Evolutionary conservation across 92 coral and sea anemone species (phyloP), one percentile per base, ranked within the genome.

Genomic region (Siderastrea siderea): DNA sequence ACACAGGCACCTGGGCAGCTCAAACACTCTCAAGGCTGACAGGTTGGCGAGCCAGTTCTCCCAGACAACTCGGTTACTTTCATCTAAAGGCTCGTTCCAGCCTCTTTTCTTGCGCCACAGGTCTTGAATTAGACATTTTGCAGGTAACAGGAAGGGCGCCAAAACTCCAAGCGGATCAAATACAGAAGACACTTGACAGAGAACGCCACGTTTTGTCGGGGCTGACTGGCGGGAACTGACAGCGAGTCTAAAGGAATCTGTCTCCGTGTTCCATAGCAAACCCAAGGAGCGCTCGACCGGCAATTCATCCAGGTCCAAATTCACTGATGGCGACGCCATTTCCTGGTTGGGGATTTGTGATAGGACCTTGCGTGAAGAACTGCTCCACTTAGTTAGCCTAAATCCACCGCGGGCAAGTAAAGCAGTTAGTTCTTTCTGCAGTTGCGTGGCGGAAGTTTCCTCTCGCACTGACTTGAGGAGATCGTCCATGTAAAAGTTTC

Each of bases 401-500:
- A 88, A 82, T 63, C 88, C 92, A 82, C 63, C 82, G 59, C 38
- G 38, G 38, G 38, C 38, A 26, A 82, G 43, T 13, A 82, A 88
- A 13, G 82, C 86, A 43, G 73, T 63, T 7, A 89, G 88, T 74
- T 77, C 84, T n/a, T 52, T 59, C 66, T 65, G 83, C 16, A 89
- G 84, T 46, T 69, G 55, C 26, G 60, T 72, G 19, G 88, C 59
- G 52, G 75, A 80, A 7, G 54, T 71, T 43, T 90, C 93, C 2
- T 86, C 64, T 16, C 71, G 84, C 43, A 90, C 68, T 7, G 93
- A 90, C 87, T 90, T 90, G 68, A 85, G 47, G 64, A 85, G 90
- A 55, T 90, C 93, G 38, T 90, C 90, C 90, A 90, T 90, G 90
- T 84, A 90, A 79, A 90, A 90, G 48, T 90, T 83, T 26, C 83